phyloP scores from a whole-genome alignment of 2,113 vertebrate genomes.

The Lonchura striata region DNA sequence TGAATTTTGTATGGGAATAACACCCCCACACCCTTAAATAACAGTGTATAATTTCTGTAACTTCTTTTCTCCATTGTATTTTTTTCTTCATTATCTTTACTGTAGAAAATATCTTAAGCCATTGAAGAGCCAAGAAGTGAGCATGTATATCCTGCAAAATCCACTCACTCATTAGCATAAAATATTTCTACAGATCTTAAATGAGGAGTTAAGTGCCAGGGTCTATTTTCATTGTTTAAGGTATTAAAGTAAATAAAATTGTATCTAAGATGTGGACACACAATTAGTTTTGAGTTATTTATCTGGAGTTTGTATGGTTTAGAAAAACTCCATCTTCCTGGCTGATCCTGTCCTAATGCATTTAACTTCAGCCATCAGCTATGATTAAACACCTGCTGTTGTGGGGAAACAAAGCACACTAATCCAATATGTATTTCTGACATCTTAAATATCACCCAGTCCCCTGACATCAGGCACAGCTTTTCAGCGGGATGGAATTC shows the following conservation, averaged over 20 bases:
- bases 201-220: slow-evolving; percentile 70
- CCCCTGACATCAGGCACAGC: slow-evolving; percentile 97
- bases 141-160: slow-evolving; percentile 59
- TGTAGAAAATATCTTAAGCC: slow-evolving; percentile 28
- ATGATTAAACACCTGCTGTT: slow-evolving; percentile 99
- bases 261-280: slow-evolving; percentile 80
- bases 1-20: slow-evolving; percentile 18
- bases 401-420: slow-evolving; percentile 98
- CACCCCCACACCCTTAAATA: neutral
- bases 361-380: slow-evolving; percentile 98
- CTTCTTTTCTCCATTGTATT: slow-evolving; percentile 9
- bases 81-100: neutral
- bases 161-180: slow-evolving; percentile 62
- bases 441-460: slow-evolving; percentile 99
- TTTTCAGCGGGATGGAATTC: slow-evolving; percentile 96
- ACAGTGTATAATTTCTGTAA: neutral
- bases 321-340: slow-evolving; percentile 89
- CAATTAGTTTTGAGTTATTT: slow-evolving; percentile 86
- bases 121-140: slow-evolving; percentile 29
- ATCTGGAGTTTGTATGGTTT: slow-evolving; percentile 85
- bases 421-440: slow-evolving; percentile 99
- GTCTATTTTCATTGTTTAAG: slow-evolving; percentile 80
- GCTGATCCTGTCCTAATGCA: slow-evolving; percentile 97
- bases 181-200: slow-evolving; percentile 70
- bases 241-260: slow-evolving; percentile 82